phyloP scores from a whole-genome alignment of 1,140 invertebrate species.

The Drosophila subobscura region DNA sequence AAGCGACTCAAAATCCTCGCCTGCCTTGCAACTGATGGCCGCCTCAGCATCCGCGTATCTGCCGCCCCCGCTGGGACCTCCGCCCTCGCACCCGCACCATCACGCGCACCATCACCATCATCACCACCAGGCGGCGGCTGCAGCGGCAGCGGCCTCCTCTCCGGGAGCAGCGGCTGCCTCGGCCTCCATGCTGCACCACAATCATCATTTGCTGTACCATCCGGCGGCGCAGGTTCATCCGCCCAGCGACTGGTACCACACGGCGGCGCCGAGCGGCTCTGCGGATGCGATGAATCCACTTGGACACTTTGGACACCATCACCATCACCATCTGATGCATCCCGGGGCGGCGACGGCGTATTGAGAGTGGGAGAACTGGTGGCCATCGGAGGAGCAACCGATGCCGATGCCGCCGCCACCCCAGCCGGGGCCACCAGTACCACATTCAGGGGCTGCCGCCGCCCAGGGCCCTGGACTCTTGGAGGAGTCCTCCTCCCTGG shows the following conservation, averaged over 20 bases:
- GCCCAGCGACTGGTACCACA: conserved; percentile 79
- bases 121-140: conserved; percentile 47
- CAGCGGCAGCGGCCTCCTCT: conserved; percentile 54
- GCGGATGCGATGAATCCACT: conserved; percentile 87
- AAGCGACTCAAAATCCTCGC: conserved; percentile 64
- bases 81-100: conserved; percentile 74
- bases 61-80: conserved; percentile 75
- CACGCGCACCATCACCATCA: conserved; percentile 66
- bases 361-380: conserved; percentile 83
- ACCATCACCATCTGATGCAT: conserved; percentile 84
- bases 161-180: conserved; percentile 58
- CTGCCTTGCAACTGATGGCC: conserved; percentile 74
- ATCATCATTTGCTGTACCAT: conserved; percentile 82
- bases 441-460: conserved; percentile 17
- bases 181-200: conserved; percentile 79
- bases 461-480: conserved; percentile 12
- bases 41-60: conserved; percentile 72
- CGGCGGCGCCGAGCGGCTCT: conserved; percentile 84
- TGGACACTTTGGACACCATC: conserved; percentile 85
- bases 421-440: conserved; percentile 15
- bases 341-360: conserved; percentile 85
- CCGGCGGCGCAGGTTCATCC: conserved; percentile 82
- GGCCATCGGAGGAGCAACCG: conserved; percentile 61
- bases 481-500: conserved; percentile 55
- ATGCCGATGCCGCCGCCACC: conserved; percentile 28